phyloP scores from a whole-genome alignment of 1,140 invertebrate genomes.

The Zaprionus camerounensis region DNA sequence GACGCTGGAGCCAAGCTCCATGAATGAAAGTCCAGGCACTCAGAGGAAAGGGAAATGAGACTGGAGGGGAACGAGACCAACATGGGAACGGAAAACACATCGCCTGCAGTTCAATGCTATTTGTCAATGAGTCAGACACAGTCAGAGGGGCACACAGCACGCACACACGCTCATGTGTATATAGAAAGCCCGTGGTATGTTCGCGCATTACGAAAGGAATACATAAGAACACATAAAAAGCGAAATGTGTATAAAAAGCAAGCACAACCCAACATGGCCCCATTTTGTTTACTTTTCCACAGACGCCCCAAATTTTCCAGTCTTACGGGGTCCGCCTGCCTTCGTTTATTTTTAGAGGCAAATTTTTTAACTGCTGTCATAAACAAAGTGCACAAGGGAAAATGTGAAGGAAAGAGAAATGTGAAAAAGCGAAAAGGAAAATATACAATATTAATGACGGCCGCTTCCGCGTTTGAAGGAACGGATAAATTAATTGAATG shows the following conservation, averaged over 20 bases:
- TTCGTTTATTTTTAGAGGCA: conserved; percentile 47
- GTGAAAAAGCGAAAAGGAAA: conserved; percentile 12
- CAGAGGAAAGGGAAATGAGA: not conserved
- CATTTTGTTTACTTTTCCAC: conserved; percentile 71
- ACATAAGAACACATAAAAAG: conserved; percentile 1
- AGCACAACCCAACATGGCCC: conserved; percentile 49
- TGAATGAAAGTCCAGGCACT: conserved; percentile 39
- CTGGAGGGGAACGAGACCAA: conserved; percentile 1
- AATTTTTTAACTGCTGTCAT: conserved; percentile 50
- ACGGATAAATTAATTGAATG: conserved; percentile 37
- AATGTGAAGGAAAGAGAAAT: conserved; percentile 14
- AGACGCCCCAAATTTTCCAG: conserved; percentile 57
- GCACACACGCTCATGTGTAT: conserved; percentile 16
- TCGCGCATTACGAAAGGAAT: conserved; percentile 10
- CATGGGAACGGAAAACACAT: conserved; percentile 17
- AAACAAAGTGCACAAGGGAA: conserved; percentile 59
- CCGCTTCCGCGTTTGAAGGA: conserved; percentile 50
- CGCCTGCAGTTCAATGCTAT: conserved; percentile 71
- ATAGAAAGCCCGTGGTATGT: conserved; percentile 11
- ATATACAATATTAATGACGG: conserved; percentile 50
- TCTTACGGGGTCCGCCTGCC: conserved; percentile 16
- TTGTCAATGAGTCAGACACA: conserved; percentile 71
- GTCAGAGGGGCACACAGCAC: conserved; percentile 31
- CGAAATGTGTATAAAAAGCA: conserved; percentile 19
- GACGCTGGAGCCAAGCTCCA: conserved; percentile 39